A percentile compares a stretch with the other conserved stretches of the same genome.
Evolutionary conservation across 2,888 invertebrate species (phyloP).

Genomic region (Agrochola macilenta): DNA sequence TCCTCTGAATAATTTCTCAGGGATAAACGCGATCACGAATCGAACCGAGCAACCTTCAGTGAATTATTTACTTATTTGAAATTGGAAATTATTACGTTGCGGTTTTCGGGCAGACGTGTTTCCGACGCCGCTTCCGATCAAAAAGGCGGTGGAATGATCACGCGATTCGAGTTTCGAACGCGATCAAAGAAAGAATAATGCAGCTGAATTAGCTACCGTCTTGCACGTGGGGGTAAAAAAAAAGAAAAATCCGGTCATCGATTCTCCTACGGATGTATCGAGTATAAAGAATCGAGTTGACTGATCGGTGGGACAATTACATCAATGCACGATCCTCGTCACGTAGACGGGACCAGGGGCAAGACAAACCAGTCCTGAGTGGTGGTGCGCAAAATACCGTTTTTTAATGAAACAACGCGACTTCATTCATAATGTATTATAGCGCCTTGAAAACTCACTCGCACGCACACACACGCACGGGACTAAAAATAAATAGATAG

Average conservation of each 20-base stretch:
- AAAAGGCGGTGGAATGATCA: slow-evolving; percentile 81
- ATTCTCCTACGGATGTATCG: slow-evolving; percentile 79
- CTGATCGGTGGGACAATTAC: slow-evolving; percentile 84
- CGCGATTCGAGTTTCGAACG: slow-evolving; percentile 81
- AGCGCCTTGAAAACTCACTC: slow-evolving; percentile 81
- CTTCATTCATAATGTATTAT: slow-evolving; percentile 90
- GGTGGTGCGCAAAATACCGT: slow-evolving; percentile 83
- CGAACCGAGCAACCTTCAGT: slow-evolving; percentile 79
- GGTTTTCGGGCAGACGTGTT: slow-evolving; percentile 89
- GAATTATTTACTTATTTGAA: slow-evolving; percentile 86
- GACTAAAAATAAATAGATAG: slow-evolving; percentile 80
- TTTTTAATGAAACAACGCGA: slow-evolving; percentile 85
- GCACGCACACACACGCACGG: slow-evolving; percentile 74
- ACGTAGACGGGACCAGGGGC: slow-evolving; percentile 80
- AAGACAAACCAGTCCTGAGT: slow-evolving; percentile 82
- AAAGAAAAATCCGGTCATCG: slow-evolving; percentile 73
- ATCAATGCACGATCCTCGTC: slow-evolving; percentile 82
- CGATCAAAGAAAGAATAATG: slow-evolving; percentile 69
- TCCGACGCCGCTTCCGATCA: slow-evolving; percentile 87
- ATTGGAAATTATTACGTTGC: slow-evolving; percentile 88
- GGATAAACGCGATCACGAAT: slow-evolving; percentile 75
- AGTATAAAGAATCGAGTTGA: slow-evolving; percentile 77
- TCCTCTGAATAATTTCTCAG: slow-evolving; percentile 76
- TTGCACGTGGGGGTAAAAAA: slow-evolving; percentile 68
- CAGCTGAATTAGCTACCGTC: slow-evolving; percentile 68